Conservation (phyloP, 2,113 vertebrate genomes). For the Ammospiza caudacuta region DNA sequence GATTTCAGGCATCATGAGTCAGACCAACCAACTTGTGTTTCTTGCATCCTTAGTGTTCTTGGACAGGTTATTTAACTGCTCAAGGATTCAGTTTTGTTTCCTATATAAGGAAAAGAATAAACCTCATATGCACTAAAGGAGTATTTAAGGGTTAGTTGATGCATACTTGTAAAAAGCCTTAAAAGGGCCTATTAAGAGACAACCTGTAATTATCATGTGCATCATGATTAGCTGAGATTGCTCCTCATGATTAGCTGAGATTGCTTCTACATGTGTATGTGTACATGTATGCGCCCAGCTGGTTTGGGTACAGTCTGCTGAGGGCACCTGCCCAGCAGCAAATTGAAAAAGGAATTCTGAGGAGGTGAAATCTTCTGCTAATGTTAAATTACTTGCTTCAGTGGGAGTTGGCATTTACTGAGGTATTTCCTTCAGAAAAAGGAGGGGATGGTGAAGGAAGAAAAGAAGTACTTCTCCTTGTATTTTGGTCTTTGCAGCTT, state of each 20-base stretch:
- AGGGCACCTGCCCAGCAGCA: background rate
- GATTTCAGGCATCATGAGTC: conserved; percentile 7
- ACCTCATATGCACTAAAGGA: background rate
- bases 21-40: background rate
- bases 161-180: conserved; percentile 29
- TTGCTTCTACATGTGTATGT: background rate
- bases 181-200: background rate
- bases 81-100: background rate
- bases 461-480: background rate
- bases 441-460: background rate
- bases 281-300: background rate
- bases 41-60: background rate
- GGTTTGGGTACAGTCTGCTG: background rate
- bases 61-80: conserved; percentile 18
- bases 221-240: background rate
- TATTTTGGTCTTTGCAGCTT: conserved; percentile 29
- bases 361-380: background rate
- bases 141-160: background rate
- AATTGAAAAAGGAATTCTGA: background rate
- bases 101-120: conserved; percentile 18
- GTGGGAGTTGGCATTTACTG: conserved; percentile 11
- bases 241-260: background rate
- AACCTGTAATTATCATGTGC: background rate
- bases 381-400: background rate
- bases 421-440: background rate